Evolutionary conservation across 2,888 invertebrate genomes (phyloP).

Genomic region (Desoria tigrina): DNA sequence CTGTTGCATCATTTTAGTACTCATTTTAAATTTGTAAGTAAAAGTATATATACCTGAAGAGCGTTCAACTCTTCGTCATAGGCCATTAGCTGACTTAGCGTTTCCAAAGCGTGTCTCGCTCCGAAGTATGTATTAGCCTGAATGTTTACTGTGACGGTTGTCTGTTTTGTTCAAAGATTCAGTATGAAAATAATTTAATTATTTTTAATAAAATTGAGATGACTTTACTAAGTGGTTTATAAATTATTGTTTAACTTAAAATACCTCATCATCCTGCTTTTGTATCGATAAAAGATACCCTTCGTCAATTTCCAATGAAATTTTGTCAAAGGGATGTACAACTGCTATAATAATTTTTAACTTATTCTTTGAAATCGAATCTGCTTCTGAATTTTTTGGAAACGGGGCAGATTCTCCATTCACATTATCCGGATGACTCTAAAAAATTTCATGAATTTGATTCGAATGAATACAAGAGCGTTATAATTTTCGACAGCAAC

Average conservation of each 20-base stretch:
- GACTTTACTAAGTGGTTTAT: not conserved
- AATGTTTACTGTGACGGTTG: conserved; percentile 49
- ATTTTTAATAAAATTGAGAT: no score
- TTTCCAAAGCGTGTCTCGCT: conserved; percentile 74
- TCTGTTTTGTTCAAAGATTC: conserved; percentile 29
- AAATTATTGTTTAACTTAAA: not conserved
- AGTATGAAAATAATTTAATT: conserved; percentile 2
- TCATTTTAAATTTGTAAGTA: no score
- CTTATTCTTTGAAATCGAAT: conserved; percentile 35
- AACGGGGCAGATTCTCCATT: conserved; percentile 37
- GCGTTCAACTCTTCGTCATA: conserved; percentile 56
- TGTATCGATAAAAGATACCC: conserved; percentile 41
- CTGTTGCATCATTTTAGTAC: not conserved
- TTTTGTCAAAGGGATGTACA: conserved; percentile 35
- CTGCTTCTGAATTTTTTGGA: conserved; percentile 36
- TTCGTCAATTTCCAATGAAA: conserved; percentile 42
- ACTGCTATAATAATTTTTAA: conserved; percentile 37
- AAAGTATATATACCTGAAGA: no score
- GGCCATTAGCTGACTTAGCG: conserved; percentile 70
- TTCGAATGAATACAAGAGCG: no score
- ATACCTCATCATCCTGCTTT: conserved; percentile 34
- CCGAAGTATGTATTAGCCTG: conserved; percentile 64
- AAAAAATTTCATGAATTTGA: conserved; percentile 6
- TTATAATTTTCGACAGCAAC: no score
- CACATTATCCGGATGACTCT: conserved; percentile 46